Conservation (phyloP, 1,140 invertebrate genomes). For the Choristoneura fumiferana region DNA sequence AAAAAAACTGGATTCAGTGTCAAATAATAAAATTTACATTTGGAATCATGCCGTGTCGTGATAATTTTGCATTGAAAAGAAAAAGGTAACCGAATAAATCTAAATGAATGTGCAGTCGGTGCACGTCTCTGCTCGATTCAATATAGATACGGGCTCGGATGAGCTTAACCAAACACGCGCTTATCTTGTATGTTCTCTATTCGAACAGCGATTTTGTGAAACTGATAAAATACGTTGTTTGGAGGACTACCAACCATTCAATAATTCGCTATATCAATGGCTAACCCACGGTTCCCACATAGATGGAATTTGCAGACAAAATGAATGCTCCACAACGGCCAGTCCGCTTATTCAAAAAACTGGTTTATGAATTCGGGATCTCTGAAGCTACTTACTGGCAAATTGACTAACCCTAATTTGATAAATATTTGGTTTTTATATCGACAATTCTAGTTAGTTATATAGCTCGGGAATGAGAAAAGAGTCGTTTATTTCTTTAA, state of each 20-base stretch:
- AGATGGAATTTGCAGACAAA: conserved; percentile 43
- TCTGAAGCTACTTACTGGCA: background rate
- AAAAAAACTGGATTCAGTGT: no score
- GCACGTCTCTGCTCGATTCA: conserved; percentile 1
- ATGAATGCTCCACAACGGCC: conserved; percentile 28
- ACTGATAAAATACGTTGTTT: no score
- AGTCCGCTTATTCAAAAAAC: background rate
- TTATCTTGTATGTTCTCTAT: conserved; percentile 7
- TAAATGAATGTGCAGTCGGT: conserved; percentile 5
- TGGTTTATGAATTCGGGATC: conserved; percentile 10
- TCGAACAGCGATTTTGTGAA: conserved; percentile 1
- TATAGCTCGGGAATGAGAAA: no score
- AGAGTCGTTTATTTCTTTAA: no score
- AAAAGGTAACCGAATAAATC: no score
- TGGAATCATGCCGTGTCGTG: no score
- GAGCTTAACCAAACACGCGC: background rate
- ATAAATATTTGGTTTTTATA: background rate
- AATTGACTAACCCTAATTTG: conserved; percentile 3
- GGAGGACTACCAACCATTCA: no score
- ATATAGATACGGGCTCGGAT: conserved; percentile 10
- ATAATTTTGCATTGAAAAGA: no score
- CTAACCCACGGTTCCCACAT: conserved; percentile 33
- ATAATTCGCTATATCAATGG: conserved; percentile 21
- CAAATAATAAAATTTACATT: no score
- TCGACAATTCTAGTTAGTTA: no score